A percentile compares a stretch with the other conserved stretches of the same genome.
These are phyloP conservation scores for Aurelia sp. DNA, from an alignment of 30 jellyfish, hydroid and myxozoan species.

Conservation along the genomic window DNA sequence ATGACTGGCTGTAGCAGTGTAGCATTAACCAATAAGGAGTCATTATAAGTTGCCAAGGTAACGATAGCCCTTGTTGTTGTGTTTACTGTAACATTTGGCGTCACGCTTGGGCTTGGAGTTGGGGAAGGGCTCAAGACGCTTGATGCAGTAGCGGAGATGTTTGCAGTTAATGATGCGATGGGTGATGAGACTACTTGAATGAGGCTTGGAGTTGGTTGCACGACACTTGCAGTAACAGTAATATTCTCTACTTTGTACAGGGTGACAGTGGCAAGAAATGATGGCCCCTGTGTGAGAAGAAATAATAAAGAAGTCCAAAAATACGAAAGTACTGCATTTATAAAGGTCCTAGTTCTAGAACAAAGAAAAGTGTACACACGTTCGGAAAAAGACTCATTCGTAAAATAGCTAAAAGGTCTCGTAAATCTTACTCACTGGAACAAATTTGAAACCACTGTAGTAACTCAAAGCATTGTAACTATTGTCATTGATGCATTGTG, in stretches of 20 bases:
- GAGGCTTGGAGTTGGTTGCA: constrained; percentile 31
- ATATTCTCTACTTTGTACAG: constrained; percentile 20
- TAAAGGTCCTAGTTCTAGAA: no score
- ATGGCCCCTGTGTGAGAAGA: constrained; percentile 49
- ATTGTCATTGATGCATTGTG: constrained; percentile 81
- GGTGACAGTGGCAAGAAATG: constrained; percentile 52
- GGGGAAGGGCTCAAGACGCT: constrained; percentile 23
- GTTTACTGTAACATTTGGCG: constrained; percentile 19
- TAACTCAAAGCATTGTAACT: constrained; percentile 71
- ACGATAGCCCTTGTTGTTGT: constrained; percentile 12
- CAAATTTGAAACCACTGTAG: constrained; percentile 75
- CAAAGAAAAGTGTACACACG: no score
- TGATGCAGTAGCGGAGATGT: constrained; percentile 1
- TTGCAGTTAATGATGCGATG: background rate
- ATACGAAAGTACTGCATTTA: no score
- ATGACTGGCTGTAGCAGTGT: constrained; percentile 68
- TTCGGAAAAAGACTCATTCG: no score
- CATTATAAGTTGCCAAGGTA: constrained; percentile 48
- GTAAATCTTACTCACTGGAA: constrained; percentile 78
- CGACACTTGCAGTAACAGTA: constrained; percentile 32
- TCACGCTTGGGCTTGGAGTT: constrained; percentile 15
- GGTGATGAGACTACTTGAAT: no score
- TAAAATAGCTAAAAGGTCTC: no score
- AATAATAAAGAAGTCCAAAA: no score
- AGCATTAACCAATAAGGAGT: constrained; percentile 63